Conservation (phyloP, 2,113 vertebrate species). For the Xerus inauris region DNA sequence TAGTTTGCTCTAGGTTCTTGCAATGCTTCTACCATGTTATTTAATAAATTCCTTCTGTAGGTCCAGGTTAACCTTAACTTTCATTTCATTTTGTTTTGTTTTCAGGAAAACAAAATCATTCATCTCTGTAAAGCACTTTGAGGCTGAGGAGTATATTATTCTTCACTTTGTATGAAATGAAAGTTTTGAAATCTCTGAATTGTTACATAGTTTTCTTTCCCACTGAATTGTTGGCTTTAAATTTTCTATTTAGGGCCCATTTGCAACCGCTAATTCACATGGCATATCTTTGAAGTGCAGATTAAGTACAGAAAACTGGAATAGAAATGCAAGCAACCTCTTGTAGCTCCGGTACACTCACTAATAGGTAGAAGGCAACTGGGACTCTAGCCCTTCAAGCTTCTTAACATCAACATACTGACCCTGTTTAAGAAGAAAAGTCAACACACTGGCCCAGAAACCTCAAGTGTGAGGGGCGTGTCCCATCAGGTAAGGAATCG, state of each 20-base stretch:
- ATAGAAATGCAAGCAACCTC: too few species aligned
- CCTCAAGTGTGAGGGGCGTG: too few species aligned
- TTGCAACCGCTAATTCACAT: slow-evolving; percentile 9
- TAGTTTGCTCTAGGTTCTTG: not conserved
- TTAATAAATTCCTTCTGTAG: not conserved
- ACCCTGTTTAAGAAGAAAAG: too few species aligned
- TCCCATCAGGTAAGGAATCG: too few species aligned
- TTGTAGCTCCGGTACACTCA: too few species aligned
- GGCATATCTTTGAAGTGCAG: not conserved
- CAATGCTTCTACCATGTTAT: not conserved
- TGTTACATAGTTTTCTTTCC: not conserved
- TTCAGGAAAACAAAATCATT: slow-evolving; percentile 1
- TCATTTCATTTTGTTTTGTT: not conserved
- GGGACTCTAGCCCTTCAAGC: too few species aligned
- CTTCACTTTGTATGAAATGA: not conserved
- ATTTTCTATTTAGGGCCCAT: not conserved
- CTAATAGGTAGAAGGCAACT: too few species aligned
- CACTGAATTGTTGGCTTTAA: not conserved
- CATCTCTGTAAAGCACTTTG: not conserved
- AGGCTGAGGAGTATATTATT: not conserved
- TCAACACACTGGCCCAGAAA: too few species aligned
- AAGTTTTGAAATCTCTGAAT: not conserved
- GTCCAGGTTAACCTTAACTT: slow-evolving; percentile 19
- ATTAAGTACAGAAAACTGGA: not conserved
- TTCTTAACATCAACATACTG: too few species aligned